Evolutionary conservation across 2,888 invertebrate genomes (phyloP).

Genomic region (Cyclophora punctaria): DNA sequence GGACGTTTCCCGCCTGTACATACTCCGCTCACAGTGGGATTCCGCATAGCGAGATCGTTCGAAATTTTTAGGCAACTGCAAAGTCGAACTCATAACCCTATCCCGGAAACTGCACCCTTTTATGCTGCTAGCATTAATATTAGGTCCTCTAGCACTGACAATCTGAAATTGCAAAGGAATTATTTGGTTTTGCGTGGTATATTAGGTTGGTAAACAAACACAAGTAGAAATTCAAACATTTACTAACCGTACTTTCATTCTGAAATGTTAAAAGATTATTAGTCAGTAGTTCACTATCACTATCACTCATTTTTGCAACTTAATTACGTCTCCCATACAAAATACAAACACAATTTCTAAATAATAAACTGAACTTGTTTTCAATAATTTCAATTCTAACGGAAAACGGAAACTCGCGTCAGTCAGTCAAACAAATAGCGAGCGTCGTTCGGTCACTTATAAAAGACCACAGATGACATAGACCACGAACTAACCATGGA

Average conservation of each 20-base stretch:
- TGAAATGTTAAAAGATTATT: constrained; percentile 33
- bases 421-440: no score
- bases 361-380: no score
- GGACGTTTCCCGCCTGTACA: constrained; percentile 40
- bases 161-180: constrained; percentile 30
- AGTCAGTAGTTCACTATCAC: constrained; percentile 40
- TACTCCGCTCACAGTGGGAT: constrained; percentile 34
- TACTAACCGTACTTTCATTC: constrained; percentile 41
- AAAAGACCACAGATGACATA: no score
- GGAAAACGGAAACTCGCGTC: no score
- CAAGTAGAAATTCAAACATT: neutral
- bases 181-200: neutral
- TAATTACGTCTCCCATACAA: no score
- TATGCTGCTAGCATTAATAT: constrained; percentile 32
- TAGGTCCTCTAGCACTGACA: constrained; percentile 40
- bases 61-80: constrained; percentile 35
- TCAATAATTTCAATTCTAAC: no score
- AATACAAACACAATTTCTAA: no score
- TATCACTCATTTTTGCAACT: constrained; percentile 24
- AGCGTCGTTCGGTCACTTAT: no score
- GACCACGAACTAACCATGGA: no score
- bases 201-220: neutral
- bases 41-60: constrained; percentile 29
- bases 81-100: constrained; percentile 34
- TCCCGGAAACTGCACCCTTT: constrained; percentile 33